Base-by-base conservation (phyloP, 1,140 invertebrate genomes). In the silkworm (Bombyx mori) region DNA sequence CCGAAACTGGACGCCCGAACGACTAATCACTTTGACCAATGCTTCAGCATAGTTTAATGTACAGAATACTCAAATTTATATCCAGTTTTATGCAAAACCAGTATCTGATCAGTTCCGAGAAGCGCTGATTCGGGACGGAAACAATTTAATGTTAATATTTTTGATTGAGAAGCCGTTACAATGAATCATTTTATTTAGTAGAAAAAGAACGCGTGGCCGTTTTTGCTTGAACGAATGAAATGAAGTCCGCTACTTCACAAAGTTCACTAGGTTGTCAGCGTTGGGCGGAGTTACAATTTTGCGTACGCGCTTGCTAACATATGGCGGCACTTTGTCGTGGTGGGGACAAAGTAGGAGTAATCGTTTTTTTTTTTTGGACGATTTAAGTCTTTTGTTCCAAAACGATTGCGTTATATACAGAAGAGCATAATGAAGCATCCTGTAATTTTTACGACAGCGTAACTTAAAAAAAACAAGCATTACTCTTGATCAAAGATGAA, bases 11-110 rank as follows among this genome's bases (percentile, higher is more conserved):
- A 58, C 70, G 72, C 66, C 64, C 77, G 70, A 79, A 77, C 72
- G 66, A 74, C 74, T 79, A 80, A 82, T 79, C 73, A 75, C 64
- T 81, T 65, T 73, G 64, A 64, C 63, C 68, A 56, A 62, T 65
- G 58, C 75, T 66, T 75, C 75, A 63, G 71, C 61, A 61, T 72
- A 81, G 68, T 70, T 73, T 35, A 35, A 35, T 0, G 26, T 35
- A 35, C 26, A 35, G 26, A 35, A 35, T 35, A 35, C 26, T 35
- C 4, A 35, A 35, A 35, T 35, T 35, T 2, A 35, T 35, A 35
- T 35, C 26, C 26, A 35, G 26, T 35, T 35, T 35, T 35, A 35
- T 35, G 26, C 26, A 35, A 35, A 35, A 35, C 26, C 26, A 35
- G 26, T 35, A 35, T 35, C 26, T 35, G 26, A 35, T 35, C 26